Conservation (phyloP, 2,888 invertebrate species). For the Drosophila anceps region DNA sequence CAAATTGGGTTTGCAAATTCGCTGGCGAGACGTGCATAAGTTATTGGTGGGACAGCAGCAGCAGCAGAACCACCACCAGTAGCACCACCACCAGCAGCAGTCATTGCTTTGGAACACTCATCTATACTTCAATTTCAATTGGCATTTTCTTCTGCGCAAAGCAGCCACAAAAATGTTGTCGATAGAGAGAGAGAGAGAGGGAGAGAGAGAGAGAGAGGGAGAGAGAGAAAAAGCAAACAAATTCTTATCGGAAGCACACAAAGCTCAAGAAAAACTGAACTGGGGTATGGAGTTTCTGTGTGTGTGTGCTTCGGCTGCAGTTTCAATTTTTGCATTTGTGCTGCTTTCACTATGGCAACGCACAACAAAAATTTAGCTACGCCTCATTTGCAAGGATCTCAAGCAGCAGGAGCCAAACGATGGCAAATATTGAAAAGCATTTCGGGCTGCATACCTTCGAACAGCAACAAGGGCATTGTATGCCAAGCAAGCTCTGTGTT, state of each 20-base stretch:
- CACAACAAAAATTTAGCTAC: constrained; percentile 55
- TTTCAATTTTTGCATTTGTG: constrained; percentile 45
- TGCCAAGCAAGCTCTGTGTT: constrained; percentile 12
- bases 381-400: constrained; percentile 72
- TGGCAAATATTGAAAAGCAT: constrained; percentile 70
- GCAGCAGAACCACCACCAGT: background rate
- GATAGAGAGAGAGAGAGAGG: constrained; percentile 17
- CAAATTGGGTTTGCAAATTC: constrained; percentile 67
- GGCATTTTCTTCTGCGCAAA: constrained; percentile 69
- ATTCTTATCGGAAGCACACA: constrained; percentile 73
- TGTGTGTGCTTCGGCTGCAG: constrained; percentile 18
- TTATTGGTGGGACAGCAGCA: constrained; percentile 45
- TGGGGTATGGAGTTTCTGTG: background rate
- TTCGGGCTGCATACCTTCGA: constrained; percentile 58
- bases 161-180: constrained; percentile 72
- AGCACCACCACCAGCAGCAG: background rate
- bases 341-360: constrained; percentile 45
- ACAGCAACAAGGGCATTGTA: constrained; percentile 32
- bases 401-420: constrained; percentile 36
- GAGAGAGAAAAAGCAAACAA: constrained; percentile 67
- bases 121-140: constrained; percentile 77
- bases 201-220: background rate
- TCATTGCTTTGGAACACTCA: constrained; percentile 56
- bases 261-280: constrained; percentile 40
- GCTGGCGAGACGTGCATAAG: constrained; percentile 54